Evolutionary conservation across 2,113 vertebrate species (phyloP).

Genomic region (Aramus guarauna): DNA sequence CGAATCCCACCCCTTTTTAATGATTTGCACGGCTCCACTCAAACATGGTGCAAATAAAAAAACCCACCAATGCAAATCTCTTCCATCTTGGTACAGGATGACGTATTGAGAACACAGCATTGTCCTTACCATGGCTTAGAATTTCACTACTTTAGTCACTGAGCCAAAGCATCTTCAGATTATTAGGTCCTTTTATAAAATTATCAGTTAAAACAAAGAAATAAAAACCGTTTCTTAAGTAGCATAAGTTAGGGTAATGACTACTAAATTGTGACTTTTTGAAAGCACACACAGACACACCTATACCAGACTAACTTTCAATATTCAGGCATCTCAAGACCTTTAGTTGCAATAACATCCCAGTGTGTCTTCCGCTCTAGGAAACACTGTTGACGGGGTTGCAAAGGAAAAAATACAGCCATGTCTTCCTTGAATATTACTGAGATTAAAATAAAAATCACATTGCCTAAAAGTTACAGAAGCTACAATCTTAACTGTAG

Average conservation of each 20-base stretch:
- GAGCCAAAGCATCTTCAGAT: background rate
- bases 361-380: background rate
- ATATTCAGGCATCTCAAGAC: background rate
- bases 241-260: background rate
- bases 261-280: background rate
- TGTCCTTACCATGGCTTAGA: background rate
- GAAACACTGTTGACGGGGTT: background rate
- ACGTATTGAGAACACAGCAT: background rate
- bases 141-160: background rate
- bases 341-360: background rate
- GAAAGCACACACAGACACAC: background rate
- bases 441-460: background rate
- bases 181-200: background rate
- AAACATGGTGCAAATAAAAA: background rate
- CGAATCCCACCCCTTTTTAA: background rate
- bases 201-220: background rate
- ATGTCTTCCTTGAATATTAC: background rate
- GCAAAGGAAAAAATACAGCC: background rate
- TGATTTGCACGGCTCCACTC: background rate
- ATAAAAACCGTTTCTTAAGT: background rate
- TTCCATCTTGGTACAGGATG: background rate
- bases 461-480: background rate
- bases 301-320: background rate
- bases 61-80: background rate
- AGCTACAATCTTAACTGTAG: background rate